Base-by-base conservation (phyloP, 2,797 vertebrate genomes). In the Prunella strophiata region DNA sequence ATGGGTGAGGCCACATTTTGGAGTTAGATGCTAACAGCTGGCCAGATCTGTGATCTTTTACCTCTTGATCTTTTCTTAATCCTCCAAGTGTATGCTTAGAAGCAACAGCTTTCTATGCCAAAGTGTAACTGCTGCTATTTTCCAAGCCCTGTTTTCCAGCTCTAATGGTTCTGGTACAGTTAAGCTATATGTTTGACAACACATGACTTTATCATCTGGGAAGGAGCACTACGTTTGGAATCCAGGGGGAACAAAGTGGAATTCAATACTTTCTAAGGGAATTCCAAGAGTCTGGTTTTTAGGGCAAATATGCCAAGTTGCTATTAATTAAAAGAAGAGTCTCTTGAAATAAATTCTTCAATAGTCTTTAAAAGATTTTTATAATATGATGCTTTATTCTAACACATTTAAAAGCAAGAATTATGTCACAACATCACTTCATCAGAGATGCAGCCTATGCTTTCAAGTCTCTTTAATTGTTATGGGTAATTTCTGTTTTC, bases 51-150 rank as follows among this genome's bases (percentile, higher is more conserved):
- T 93, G 92, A 79, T 91, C 80, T 95, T 90, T 85, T 95, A 79
- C 85, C 77, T 94, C 88, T 94, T 94, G 93, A 95, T 96, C 88
- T 94, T 91, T 93, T 47, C 88, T 82, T 94, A 93, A 96, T 96
- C 80, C 83, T 94, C 88, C 61, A 74, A 91, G 83, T 1, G 4
- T 85, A 88, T 1, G 0, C 89, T 91, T 82, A 72, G 83, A 93
- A 94, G 71, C 91, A 94, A 34, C 71, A 85, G 85, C 78, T 90
- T 93, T 89, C 68, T 63, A 1, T 91, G 89, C 95, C 88, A 89
- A 88, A 94, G 61, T 27, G 50, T 85, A 96, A 94, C 68, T 79
- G 47, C 59, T 61, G 82, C 10, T 91, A 15, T 82, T 94, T 86
- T 89, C 91, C 85, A 82, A 92, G 63, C 36, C 76, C 45, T 52